Conservation (phyloP, 2,797 vertebrate species). For the Macropus fuliginosus region DNA sequence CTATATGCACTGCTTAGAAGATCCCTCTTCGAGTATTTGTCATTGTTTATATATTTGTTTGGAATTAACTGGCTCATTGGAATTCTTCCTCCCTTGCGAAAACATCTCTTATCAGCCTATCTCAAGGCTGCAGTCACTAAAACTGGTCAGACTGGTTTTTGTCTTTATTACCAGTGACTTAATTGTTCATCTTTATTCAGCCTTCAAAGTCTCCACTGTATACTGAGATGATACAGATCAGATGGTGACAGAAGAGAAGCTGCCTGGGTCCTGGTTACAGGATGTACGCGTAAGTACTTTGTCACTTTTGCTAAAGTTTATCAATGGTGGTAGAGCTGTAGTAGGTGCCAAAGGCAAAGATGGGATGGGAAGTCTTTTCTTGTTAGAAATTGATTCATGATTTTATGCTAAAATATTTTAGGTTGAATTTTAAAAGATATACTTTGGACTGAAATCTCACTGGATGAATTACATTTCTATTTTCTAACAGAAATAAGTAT, state of each 20-base stretch:
- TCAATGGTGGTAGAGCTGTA: background rate
- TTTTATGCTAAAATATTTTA: constrained; percentile 29
- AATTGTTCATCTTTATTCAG: constrained; percentile 82
- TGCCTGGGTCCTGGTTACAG: constrained; percentile 66
- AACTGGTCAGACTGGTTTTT: constrained; percentile 84
- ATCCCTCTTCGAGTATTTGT: constrained; percentile 43
- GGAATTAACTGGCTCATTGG: constrained; percentile 49
- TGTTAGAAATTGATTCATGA: background rate
- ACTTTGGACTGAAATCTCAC: background rate
- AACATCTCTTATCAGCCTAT: constrained; percentile 58
- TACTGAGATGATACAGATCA: constrained; percentile 79
- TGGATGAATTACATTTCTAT: background rate
- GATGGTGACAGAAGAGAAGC: constrained; percentile 74
- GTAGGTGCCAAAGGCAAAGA: background rate
- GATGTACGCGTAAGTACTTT: constrained; percentile 79
- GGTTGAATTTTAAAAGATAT: constrained; percentile 32
- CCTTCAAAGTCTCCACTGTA: constrained; percentile 82
- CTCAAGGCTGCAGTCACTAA: constrained; percentile 80
- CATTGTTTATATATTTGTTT: constrained; percentile 39
- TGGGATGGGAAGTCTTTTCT: background rate
- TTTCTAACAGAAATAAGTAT: constrained; percentile 31
- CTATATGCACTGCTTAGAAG: background rate
- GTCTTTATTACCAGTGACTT: constrained; percentile 83
- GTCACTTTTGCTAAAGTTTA: constrained; percentile 43
- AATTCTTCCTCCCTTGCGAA: constrained; percentile 77